Conservation (phyloP, 2,888 invertebrate species). For the Ptilodon capucinus region DNA sequence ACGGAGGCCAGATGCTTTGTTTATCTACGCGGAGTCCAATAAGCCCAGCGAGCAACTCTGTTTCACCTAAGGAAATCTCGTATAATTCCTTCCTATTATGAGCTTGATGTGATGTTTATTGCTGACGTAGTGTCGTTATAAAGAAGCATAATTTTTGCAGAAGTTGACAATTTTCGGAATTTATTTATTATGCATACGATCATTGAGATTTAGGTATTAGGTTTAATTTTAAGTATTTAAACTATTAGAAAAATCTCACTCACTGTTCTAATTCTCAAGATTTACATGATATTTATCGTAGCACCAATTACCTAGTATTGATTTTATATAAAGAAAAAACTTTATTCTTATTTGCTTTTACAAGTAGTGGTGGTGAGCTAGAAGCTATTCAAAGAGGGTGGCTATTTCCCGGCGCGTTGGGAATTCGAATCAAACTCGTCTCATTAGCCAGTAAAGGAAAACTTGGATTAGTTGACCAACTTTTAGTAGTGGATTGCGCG, state of each 20-base stretch:
- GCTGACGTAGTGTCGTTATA: constrained; percentile 29
- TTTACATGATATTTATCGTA: background rate
- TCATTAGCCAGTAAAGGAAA: constrained; percentile 79
- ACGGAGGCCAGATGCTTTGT: constrained; percentile 72
- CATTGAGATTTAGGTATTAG: too few species aligned
- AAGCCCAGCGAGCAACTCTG: constrained; percentile 54
- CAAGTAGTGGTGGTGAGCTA: constrained; percentile 19
- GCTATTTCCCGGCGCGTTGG: constrained; percentile 54
- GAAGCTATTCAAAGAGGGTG: constrained; percentile 44
- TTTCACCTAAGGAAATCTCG: constrained; percentile 53
- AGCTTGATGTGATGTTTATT: too few species aligned
- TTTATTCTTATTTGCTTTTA: constrained; percentile 20
- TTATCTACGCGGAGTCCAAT: constrained; percentile 68
- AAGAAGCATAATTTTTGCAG: too few species aligned
- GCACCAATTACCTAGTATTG: background rate
- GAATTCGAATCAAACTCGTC: constrained; percentile 79
- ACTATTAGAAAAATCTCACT: too few species aligned
- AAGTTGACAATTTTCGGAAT: too few species aligned
- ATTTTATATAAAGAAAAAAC: constrained; percentile 11
- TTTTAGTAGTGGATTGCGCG: constrained; percentile 57
- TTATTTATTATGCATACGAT: too few species aligned
- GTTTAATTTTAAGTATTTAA: too few species aligned
- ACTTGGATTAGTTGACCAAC: constrained; percentile 81
- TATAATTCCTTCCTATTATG: too few species aligned
- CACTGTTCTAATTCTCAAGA: too few species aligned